Percentiles rank a stretch among this genome's conserved stretches.
These are phyloP conservation scores for Cynocephalus volans DNA, from an alignment of 2,113 vertebrate species.

Conservation along the genomic window DNA sequence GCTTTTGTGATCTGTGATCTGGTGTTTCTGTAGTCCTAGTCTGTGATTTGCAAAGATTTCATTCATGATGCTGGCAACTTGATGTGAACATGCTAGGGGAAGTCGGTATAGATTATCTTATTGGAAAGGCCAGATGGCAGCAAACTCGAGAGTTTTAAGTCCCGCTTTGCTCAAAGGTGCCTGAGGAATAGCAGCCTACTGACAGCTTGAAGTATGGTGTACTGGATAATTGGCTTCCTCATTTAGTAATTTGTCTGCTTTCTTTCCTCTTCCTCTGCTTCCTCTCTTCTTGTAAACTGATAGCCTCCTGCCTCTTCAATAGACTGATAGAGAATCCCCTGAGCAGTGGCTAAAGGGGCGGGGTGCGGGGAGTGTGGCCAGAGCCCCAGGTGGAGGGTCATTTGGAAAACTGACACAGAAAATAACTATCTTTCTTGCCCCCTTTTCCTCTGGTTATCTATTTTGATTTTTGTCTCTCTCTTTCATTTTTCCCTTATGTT, in stretches of 20 bases:
- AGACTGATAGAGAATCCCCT: conserved; percentile 86
- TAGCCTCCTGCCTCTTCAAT: conserved; percentile 88
- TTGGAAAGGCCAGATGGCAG: conserved; percentile 64
- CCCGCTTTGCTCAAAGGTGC: conserved; percentile 80
- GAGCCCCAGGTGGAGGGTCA: conserved; percentile 44
- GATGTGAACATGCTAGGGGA: conserved; percentile 39
- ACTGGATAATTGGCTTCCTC: conserved; percentile 89
- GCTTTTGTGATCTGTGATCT: conserved; percentile 46
- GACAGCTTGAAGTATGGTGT: conserved; percentile 87
- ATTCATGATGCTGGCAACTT: conserved; percentile 41
- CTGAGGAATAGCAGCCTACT: conserved; percentile 74
- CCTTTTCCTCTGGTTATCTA: neutral
- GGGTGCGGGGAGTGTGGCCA: conserved; percentile 75
- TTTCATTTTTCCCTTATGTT: neutral
- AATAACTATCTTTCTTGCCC: neutral
- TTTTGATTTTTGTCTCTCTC: neutral
- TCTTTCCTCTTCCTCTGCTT: conserved; percentile 90
- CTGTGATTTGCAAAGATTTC: conserved; percentile 57
- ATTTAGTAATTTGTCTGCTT: conserved; percentile 93
- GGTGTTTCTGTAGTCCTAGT: neutral
- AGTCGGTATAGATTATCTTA: conserved; percentile 7
- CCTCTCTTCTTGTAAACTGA: conserved; percentile 92
- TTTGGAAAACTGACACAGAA: conserved; percentile 73
- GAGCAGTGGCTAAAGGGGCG: conserved; percentile 76
- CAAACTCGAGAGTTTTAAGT: conserved; percentile 63